These are phyloP conservation scores for Xiphophorus birchmanni DNA, from an alignment of 2,797 vertebrate species.

Conservation along the genomic window DNA sequence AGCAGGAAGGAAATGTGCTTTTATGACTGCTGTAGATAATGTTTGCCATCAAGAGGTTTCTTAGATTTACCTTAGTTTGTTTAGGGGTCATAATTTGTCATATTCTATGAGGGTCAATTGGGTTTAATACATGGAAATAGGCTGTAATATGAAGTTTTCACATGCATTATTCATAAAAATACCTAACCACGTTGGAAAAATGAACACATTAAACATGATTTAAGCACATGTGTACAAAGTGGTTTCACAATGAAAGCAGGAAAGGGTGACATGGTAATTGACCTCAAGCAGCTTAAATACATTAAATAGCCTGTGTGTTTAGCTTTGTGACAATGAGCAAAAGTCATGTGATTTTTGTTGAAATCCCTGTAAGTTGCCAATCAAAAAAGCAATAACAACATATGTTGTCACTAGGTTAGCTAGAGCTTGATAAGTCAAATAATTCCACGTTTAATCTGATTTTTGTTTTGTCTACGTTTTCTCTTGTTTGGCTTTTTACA, in stretches of 20 bases:
- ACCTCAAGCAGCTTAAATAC: constrained; percentile 16
- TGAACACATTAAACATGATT: background rate
- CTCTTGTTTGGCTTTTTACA: background rate
- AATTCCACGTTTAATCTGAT: background rate
- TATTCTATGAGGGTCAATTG: background rate
- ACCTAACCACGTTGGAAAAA: background rate
- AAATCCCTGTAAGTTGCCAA: background rate
- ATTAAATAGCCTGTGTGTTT: constrained; percentile 34
- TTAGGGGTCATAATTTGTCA: background rate
- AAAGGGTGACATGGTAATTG: background rate
- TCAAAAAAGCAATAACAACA: background rate
- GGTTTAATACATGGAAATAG: background rate
- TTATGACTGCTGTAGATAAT: background rate
- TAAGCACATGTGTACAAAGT: background rate
- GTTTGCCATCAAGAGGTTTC: background rate
- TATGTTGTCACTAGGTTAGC: background rate
- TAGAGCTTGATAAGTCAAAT: background rate
- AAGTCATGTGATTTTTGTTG: background rate
- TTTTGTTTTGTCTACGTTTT: background rate
- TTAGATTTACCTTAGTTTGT: background rate
- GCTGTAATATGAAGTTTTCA: background rate
- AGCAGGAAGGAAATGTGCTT: background rate
- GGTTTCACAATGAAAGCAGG: background rate
- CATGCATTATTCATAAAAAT: background rate
- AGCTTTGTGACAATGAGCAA: background rate